Percentiles rank a stretch among this genome's conserved stretches.
Evolutionary conservation across 2,113 vertebrate genomes (phyloP).

Genomic region (Anarhynchus alexandrinus): DNA sequence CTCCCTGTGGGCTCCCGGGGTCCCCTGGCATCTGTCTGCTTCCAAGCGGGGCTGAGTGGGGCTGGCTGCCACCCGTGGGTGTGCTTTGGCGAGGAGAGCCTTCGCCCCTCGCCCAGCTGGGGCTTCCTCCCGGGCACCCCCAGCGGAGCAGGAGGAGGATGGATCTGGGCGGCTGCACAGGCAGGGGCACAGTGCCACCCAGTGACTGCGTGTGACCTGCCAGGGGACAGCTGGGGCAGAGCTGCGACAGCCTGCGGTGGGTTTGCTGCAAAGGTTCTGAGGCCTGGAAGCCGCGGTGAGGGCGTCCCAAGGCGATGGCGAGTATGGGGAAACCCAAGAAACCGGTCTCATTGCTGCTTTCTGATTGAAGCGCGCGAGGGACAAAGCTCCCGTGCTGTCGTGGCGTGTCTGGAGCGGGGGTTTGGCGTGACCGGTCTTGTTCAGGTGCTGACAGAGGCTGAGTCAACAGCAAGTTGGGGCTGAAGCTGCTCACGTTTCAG

Average conservation of each 20-base stretch:
- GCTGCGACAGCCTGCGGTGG: not conserved
- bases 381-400: not conserved
- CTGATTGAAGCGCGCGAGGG: accelerated
- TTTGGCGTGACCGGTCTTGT: accelerated
- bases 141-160: not conserved
- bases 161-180: not conserved
- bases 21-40: not conserved
- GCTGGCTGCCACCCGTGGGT: not conserved
- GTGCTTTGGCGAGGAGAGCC: not conserved
- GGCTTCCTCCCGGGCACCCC: not conserved
- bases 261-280: not conserved
- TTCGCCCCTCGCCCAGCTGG: not conserved
- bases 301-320: not conserved
- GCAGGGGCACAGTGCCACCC: constrained; percentile 58
- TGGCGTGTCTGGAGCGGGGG: accelerated
- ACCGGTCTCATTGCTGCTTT: accelerated
- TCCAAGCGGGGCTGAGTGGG: accelerated
- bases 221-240: not conserved
- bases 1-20: not conserved
- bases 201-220: constrained; percentile 30
- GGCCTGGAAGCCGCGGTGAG: not conserved
- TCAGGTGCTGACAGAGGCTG: not conserved
- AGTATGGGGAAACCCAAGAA: not conserved
- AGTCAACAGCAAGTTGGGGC: not conserved
- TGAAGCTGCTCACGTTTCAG: not conserved